Percentiles rank a stretch among this genome's conserved stretches.
Conservation (phyloP, 2,888 invertebrate species). For the Portevinia maculata region DNA sequence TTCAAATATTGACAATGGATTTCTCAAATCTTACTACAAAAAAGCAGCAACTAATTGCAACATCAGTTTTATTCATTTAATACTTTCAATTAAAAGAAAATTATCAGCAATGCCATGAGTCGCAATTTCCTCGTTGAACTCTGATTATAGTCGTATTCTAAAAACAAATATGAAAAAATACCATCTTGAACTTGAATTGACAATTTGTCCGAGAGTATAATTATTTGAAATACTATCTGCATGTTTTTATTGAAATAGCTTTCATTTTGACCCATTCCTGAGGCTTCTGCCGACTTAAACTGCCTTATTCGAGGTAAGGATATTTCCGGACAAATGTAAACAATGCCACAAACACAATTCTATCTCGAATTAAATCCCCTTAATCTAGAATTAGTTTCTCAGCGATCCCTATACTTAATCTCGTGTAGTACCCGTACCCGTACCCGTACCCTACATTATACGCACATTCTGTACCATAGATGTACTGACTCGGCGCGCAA, state of each 20-base stretch:
- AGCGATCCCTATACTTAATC: slow-evolving; percentile 28
- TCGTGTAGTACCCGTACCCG: background rate
- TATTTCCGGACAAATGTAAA: slow-evolving; percentile 31
- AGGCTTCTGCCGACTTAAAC: slow-evolving; percentile 15
- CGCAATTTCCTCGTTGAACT: slow-evolving; percentile 10
- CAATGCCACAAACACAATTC: slow-evolving; percentile 30
- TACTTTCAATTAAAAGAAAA: slow-evolving; percentile 3
- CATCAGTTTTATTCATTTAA: slow-evolving; percentile 4
- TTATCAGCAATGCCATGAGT: slow-evolving; percentile 33
- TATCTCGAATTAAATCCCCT: slow-evolving; percentile 1
- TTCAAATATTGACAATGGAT: background rate
- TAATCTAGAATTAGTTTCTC: background rate
- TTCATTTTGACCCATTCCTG: slow-evolving; percentile 29
- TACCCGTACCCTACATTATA: background rate
- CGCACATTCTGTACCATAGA: background rate
- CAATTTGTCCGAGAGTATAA: slow-evolving; percentile 41
- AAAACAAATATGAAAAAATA: slow-evolving; percentile 16
- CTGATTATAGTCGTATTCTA: slow-evolving; percentile 6
- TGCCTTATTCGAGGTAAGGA: slow-evolving; percentile 13
- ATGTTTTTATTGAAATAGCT: slow-evolving; percentile 37
- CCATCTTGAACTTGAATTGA: slow-evolving; percentile 66
- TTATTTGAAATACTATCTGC: slow-evolving; percentile 49
- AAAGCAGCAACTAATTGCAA: background rate
- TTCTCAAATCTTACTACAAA: background rate
- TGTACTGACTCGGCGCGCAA: slow-evolving; percentile 34